Conservation (phyloP, 2,797 vertebrate species). For the Ctenosaura bakeri region DNA sequence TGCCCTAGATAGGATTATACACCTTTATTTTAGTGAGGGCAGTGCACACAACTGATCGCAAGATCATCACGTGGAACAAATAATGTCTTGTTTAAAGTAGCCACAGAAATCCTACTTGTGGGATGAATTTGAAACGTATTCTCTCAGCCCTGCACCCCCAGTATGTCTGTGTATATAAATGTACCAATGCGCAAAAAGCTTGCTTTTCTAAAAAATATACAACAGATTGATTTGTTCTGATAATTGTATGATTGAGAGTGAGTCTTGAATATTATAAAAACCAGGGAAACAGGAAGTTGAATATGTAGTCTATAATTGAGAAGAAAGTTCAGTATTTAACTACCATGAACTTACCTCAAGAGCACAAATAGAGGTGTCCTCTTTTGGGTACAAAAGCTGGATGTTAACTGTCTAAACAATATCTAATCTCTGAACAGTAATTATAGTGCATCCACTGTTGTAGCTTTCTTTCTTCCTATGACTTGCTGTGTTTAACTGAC, state of each 20-base stretch:
- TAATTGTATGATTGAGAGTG: background rate
- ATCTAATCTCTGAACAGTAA: constrained; percentile 39
- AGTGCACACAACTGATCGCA: background rate
- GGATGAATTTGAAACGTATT: background rate
- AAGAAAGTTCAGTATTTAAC: background rate
- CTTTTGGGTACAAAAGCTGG: constrained; percentile 25
- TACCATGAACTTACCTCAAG: constrained; percentile 13
- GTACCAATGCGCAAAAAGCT: background rate
- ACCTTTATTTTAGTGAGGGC: background rate
- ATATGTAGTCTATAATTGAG: background rate
- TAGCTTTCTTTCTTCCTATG: constrained; percentile 18
- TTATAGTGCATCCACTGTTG: constrained; percentile 16
- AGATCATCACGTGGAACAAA: background rate
- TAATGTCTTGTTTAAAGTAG: background rate
- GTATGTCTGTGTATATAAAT: background rate
- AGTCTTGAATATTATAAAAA: background rate
- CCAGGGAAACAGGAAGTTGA: background rate
- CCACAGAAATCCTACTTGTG: background rate
- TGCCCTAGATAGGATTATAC: background rate
- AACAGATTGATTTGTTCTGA: background rate
- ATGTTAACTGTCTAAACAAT: constrained; percentile 41
- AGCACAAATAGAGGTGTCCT: background rate
- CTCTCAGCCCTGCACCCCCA: background rate
- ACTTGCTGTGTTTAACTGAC: constrained; percentile 40
- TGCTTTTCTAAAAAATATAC: background rate